These are phyloP conservation scores for Cyclopterus lumpus DNA, from an alignment of 2,797 vertebrate genomes.

Conservation along the genomic window DNA sequence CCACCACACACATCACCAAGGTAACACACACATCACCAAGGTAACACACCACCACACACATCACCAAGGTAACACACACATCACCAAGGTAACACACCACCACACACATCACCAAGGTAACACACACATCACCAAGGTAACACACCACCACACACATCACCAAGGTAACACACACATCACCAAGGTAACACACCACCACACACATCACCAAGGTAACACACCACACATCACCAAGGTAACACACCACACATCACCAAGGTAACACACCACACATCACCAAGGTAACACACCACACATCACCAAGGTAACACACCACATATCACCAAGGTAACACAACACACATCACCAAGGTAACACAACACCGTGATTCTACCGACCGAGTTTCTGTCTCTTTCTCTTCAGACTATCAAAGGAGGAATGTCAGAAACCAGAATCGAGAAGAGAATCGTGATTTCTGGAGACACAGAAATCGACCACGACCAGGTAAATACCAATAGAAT, in stretches of 20 bases:
- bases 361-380: too few relatives aligned
- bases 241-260: too few relatives aligned
- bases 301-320: not conserved
- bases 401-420: slow-evolving; percentile 95
- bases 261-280: too few relatives aligned
- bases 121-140: too few relatives aligned
- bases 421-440: slow-evolving; percentile 98
- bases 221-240: not conserved
- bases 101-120: too few relatives aligned
- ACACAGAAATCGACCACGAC: slow-evolving; percentile 95
- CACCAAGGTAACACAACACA: not conserved
- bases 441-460: slow-evolving; percentile 96
- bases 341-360: not conserved
- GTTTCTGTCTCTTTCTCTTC: slow-evolving; percentile 5
- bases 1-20: slow-evolving; percentile 91
- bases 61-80: too few relatives aligned
- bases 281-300: too few relatives aligned
- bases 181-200: not conserved
- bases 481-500: slow-evolving; percentile 84
- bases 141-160: too few relatives aligned
- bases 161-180: too few relatives aligned
- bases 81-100: too few relatives aligned
- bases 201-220: not conserved
- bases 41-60: not conserved
- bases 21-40: slow-evolving; percentile 33